Evolutionary conservation across 2,888 invertebrate species (phyloP).

Genomic region (Andricus quercusramuli): DNA sequence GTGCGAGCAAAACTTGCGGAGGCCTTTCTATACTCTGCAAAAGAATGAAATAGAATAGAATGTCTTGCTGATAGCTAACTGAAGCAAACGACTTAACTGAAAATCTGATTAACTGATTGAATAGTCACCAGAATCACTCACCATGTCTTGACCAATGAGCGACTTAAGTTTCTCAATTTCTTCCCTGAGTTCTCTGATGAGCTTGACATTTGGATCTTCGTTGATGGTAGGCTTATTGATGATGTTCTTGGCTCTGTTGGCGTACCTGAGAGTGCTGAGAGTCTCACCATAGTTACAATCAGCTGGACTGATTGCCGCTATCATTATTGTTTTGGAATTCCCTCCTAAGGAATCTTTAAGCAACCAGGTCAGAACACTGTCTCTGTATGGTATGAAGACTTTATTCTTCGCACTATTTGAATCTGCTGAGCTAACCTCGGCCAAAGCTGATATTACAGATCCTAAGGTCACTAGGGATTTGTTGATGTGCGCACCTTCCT

Average conservation of each 20-base stretch:
- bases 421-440: conserved; percentile 82
- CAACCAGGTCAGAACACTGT: conserved; percentile 93
- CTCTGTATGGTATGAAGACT: conserved; percentile 92
- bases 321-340: conserved; percentile 95
- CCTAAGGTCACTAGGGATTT: conserved; percentile 93
- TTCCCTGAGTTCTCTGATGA: conserved; percentile 90
- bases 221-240: conserved; percentile 95
- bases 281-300: conserved; percentile 94
- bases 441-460: conserved; percentile 91
- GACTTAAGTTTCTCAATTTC: conserved; percentile 91
- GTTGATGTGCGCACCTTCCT: conserved; percentile 94
- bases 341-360: conserved; percentile 93
- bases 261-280: conserved; percentile 91
- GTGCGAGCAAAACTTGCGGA: conserved; percentile 85
- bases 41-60: conserved; percentile 40
- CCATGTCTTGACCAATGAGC: conserved; percentile 86
- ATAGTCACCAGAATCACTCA: conserved; percentile 69
- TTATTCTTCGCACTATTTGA: conserved; percentile 75
- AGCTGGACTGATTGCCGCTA: conserved; percentile 89
- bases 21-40: conserved; percentile 80
- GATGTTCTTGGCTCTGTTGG: conserved; percentile 94
- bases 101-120: conserved; percentile 11
- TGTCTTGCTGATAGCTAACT: background rate
- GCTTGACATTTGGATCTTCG: conserved; percentile 93
- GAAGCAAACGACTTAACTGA: conserved; percentile 9